Conservation (phyloP, 2,888 invertebrate species). For the Eristalis tenax region DNA sequence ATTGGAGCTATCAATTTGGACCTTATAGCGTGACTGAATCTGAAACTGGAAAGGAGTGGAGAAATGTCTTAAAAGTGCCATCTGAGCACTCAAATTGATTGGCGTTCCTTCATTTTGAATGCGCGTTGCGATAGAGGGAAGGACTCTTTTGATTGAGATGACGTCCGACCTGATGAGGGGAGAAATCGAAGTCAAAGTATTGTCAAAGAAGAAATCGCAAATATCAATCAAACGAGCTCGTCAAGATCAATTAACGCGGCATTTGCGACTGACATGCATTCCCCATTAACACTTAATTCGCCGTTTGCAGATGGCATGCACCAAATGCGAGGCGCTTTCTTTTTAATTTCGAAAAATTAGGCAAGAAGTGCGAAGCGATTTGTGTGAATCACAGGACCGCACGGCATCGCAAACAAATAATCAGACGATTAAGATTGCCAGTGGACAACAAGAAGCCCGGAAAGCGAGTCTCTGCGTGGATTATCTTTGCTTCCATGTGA, state of each 20-base stretch:
- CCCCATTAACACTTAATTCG: not conserved
- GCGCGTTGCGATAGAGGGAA: too few species aligned
- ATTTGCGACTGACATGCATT: not conserved
- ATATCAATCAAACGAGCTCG: too few species aligned
- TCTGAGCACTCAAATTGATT: not conserved
- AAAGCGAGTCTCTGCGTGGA: not conserved
- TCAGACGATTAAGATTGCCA: not conserved
- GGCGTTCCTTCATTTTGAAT: not conserved
- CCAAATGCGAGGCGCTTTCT: slow-evolving; percentile 36
- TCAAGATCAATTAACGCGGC: not conserved
- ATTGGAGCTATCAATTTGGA: not conserved
- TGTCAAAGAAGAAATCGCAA: too few species aligned
- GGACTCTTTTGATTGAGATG: too few species aligned
- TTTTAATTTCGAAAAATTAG: slow-evolving; percentile 54
- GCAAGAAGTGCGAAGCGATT: not conserved
- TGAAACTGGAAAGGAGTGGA: not conserved
- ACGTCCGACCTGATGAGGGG: too few species aligned
- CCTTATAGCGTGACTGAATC: not conserved
- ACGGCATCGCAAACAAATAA: slow-evolving; percentile 9
- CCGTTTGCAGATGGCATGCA: not conserved
- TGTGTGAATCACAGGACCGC: slow-evolving; percentile 54
- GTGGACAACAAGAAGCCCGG: not conserved
- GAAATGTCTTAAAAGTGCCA: not conserved
- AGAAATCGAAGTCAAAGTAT: too few species aligned
- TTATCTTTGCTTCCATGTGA: not conserved